Conservation (phyloP, 2,113 vertebrate genomes). For the Dendropsophus ebraccatus region DNA sequence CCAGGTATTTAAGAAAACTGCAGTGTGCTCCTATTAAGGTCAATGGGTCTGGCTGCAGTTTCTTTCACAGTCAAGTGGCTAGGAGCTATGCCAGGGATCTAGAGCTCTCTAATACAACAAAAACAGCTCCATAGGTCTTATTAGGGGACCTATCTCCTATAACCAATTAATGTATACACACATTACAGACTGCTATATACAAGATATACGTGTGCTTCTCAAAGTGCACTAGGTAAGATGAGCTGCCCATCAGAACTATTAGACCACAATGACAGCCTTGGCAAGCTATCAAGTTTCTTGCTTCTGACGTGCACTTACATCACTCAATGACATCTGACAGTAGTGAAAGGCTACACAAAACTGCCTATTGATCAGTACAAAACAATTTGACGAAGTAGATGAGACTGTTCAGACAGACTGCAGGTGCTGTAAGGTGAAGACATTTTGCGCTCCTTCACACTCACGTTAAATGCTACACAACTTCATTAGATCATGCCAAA, state of each 20-base stretch:
- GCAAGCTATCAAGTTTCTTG: conserved; percentile 90
- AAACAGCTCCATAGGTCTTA: too few relatives aligned
- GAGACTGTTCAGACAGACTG: conserved; percentile 84
- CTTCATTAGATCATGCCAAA: conserved; percentile 96
- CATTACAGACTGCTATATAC: background rate
- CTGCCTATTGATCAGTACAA: conserved; percentile 93
- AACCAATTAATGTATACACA: too few relatives aligned
- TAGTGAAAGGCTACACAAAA: conserved; percentile 96
- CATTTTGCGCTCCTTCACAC: conserved; percentile 75
- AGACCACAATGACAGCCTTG: conserved; percentile 76
- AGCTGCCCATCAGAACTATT: conserved; percentile 74
- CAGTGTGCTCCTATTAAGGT: too few relatives aligned
- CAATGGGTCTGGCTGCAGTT: too few relatives aligned
- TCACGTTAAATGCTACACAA: conserved; percentile 88
- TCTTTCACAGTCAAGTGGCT: too few relatives aligned
- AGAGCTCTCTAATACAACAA: too few relatives aligned
- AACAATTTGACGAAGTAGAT: conserved; percentile 96
- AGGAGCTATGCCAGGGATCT: too few relatives aligned
- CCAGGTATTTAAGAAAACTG: too few relatives aligned
- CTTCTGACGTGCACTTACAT: conserved; percentile 95
- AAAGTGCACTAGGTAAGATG: conserved; percentile 69
- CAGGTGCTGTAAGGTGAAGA: conserved; percentile 80
- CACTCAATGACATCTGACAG: conserved; percentile 92
- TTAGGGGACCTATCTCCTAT: too few relatives aligned
- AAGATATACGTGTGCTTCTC: conserved; percentile 43